These are phyloP conservation scores for Amblyteles armatorius DNA, from an alignment of 2,888 invertebrate species.

Conservation along the genomic window DNA sequence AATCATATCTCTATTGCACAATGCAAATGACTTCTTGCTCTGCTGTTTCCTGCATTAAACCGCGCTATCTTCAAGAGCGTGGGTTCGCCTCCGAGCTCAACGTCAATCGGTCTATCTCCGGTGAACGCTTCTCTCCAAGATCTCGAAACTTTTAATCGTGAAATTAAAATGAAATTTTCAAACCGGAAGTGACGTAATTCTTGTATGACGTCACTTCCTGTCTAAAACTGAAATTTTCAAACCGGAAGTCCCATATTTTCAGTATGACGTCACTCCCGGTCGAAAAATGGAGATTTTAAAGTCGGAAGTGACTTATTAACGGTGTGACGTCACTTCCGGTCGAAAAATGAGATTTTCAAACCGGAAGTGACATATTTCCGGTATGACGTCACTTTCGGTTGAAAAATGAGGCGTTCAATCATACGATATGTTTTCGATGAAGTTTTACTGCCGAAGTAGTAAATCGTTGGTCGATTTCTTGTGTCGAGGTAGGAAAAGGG, in stretches of 20 bases:
- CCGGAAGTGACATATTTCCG: too few species aligned
- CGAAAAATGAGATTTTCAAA: too few species aligned
- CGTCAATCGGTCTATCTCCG: background rate
- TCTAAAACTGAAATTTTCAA: background rate
- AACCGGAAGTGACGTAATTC: background rate
- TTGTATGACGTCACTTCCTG: background rate
- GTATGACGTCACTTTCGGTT: too few species aligned
- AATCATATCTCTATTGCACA: conserved; percentile 56
- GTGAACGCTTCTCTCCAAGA: background rate
- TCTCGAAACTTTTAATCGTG: background rate
- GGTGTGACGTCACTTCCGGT: too few species aligned
- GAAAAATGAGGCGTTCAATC: too few species aligned
- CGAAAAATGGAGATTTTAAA: background rate
- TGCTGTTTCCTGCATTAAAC: conserved; percentile 44
- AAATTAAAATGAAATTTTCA: background rate
- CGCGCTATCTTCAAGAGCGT: conserved; percentile 24
- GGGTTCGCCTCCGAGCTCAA: background rate
- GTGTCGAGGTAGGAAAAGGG: too few species aligned
- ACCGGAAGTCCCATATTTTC: background rate
- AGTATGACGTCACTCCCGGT: too few species aligned
- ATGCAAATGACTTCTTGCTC: conserved; percentile 54
- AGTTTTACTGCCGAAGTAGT: too few species aligned
- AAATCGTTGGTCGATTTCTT: too few species aligned
- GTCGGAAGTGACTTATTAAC: too few species aligned
- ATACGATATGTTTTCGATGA: too few species aligned